Evolutionary conservation across 1,140 invertebrate genomes (phyloP).

Genomic region (Papilio machaon): DNA sequence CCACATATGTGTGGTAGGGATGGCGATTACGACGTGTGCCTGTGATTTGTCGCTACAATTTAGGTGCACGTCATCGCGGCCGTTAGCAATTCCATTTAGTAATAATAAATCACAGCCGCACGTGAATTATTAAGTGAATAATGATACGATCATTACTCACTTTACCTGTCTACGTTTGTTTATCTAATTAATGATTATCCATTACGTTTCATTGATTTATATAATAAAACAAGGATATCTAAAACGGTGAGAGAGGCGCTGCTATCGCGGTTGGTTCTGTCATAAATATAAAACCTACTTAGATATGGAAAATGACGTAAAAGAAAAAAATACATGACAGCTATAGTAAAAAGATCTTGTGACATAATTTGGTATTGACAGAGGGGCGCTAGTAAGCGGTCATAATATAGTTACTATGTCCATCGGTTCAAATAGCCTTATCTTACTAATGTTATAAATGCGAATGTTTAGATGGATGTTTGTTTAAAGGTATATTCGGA

Average conservation of each 20-base stretch:
- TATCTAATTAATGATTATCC: constrained; percentile 2
- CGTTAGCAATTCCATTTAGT: constrained; percentile 16
- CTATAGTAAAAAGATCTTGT: no score
- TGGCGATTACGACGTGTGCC: not conserved
- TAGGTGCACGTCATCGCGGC: not conserved
- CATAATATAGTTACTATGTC: no score
- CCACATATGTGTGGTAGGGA: not conserved
- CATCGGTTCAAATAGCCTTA: no score
- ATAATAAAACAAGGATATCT: not conserved
- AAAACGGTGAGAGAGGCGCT: no score
- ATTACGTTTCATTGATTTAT: not conserved
- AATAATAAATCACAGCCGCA: constrained; percentile 6
- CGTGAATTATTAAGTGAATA: constrained; percentile 25
- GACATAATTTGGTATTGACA: not conserved
- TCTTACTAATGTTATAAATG: no score
- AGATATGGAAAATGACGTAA: no score
- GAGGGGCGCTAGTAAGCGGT: no score
- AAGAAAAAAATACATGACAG: no score
- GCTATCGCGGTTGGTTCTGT: no score
- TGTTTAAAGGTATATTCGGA: no score
- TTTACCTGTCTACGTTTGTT: not conserved
- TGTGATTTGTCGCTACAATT: constrained; percentile 23
- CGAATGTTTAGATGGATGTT: no score
- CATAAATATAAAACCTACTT: no score
- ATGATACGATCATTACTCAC: constrained; percentile 14